phyloP scores from a whole-genome alignment of 2,797 vertebrate genomes.

The Crenuchus spilurus region DNA sequence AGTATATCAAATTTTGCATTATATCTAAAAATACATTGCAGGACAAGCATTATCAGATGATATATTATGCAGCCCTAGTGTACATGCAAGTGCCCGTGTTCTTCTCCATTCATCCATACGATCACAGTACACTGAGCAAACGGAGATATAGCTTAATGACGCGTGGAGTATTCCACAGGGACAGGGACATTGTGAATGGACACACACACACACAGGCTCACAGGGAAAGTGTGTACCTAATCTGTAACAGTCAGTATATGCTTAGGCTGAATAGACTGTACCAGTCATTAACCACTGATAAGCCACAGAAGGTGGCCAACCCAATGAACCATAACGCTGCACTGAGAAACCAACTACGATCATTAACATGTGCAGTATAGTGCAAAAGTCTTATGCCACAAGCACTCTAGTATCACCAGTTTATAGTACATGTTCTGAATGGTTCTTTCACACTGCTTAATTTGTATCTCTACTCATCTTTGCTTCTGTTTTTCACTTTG shows the following conservation, averaged over 20 bases:
- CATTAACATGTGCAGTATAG: too few relatives aligned
- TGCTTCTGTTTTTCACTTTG: too few relatives aligned
- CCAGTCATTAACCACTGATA: slow-evolving; percentile 14
- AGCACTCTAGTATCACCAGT: too few relatives aligned
- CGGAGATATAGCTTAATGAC: slow-evolving; percentile 68
- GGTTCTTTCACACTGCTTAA: too few relatives aligned
- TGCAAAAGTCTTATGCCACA: too few relatives aligned
- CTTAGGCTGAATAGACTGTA: background rate
- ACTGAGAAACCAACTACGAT: background rate
- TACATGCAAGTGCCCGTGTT: slow-evolving; percentile 42
- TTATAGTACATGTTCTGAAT: too few relatives aligned
- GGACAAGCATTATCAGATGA: background rate
- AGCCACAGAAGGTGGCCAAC: slow-evolving; percentile 4
- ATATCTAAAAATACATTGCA: background rate
- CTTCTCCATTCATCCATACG: slow-evolving; percentile 45
- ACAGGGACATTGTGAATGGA: slow-evolving; percentile 41
- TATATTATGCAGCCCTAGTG: background rate
- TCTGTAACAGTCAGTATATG: background rate
- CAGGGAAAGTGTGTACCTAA: background rate
- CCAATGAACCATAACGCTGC: background rate
- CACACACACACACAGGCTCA: slow-evolving; percentile 14
- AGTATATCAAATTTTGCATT: background rate
- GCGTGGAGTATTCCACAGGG: slow-evolving; percentile 52
- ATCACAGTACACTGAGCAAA: slow-evolving; percentile 51
- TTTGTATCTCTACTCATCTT: too few relatives aligned